A percentile compares a stretch with the other conserved stretches of the same genome.
Evolutionary conservation across 2,888 invertebrate species (phyloP).

Genomic region (Morpho achilles): DNA sequence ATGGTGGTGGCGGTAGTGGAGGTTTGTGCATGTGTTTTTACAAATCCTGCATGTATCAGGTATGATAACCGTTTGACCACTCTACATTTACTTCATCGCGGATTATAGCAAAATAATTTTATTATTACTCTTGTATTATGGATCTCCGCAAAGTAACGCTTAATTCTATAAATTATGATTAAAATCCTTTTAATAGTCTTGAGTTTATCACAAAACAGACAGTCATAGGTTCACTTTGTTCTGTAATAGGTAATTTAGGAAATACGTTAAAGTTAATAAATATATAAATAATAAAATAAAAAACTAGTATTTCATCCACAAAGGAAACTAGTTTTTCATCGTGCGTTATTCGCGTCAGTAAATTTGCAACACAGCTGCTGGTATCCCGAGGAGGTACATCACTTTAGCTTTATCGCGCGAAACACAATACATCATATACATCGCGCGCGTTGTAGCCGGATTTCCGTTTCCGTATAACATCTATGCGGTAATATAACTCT

Average conservation of each 20-base stretch:
- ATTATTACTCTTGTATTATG: no score
- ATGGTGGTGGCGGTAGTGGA: no score
- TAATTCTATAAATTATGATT: no score
- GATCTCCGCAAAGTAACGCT: no score
- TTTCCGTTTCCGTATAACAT: slow-evolving; percentile 31
- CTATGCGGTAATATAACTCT: slow-evolving; percentile 23
- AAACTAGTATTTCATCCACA: neutral
- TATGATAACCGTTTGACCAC: no score
- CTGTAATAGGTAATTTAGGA: neutral
- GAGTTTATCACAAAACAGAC: no score
- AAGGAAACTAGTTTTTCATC: neutral
- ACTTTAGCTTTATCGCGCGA: slow-evolving; percentile 57
- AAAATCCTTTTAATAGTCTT: no score
- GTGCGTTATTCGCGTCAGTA: neutral
- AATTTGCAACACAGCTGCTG: slow-evolving; percentile 2
- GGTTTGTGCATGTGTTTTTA: no score
- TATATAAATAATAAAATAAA: neutral
- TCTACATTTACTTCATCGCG: no score
- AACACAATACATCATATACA: slow-evolving; percentile 63
- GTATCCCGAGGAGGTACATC: slow-evolving; percentile 7
- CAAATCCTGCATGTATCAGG: no score
- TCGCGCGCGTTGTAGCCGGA: slow-evolving; percentile 54
- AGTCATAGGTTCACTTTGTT: no score
- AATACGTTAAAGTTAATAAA: neutral
- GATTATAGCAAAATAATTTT: no score